Percentiles rank a stretch among this genome's conserved stretches.
Evolutionary conservation across 2,888 invertebrate genomes (phyloP).

Genomic region (Nudaria mundana): DNA sequence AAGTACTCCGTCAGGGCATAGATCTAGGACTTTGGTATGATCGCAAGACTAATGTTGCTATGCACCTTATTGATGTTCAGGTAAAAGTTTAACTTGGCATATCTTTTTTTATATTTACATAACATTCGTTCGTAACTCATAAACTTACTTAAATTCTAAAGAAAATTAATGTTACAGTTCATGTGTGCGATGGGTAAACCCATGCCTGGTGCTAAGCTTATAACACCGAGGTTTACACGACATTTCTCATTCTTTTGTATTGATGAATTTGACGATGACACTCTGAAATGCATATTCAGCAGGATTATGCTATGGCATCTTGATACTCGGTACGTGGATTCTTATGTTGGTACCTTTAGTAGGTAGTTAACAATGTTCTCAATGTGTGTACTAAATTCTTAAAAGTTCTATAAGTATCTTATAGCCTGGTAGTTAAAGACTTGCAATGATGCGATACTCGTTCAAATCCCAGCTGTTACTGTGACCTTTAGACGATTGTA

Average conservation of each 20-base stretch:
- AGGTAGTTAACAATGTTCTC: neutral
- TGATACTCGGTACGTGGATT: conserved; percentile 86
- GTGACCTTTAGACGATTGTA: no score
- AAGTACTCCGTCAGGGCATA: conserved; percentile 93
- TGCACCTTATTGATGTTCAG: conserved; percentile 92
- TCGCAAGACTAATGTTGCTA: conserved; percentile 87
- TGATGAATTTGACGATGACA: conserved; percentile 93
- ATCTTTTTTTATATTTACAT: no score
- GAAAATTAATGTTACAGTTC: conserved; percentile 74
- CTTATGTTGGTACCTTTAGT: neutral
- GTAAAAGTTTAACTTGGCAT: conserved; percentile 55
- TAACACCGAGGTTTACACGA: conserved; percentile 92
- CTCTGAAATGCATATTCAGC: conserved; percentile 91
- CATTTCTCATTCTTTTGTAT: conserved; percentile 93
- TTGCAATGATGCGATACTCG: no score
- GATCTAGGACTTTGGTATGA: conserved; percentile 97
- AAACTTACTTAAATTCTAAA: no score
- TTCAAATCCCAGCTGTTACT: no score
- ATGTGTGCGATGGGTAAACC: conserved; percentile 93
- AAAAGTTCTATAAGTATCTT: no score
- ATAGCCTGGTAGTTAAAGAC: no score
- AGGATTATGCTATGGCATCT: conserved; percentile 97
- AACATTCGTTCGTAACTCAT: no score
- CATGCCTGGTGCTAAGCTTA: conserved; percentile 90
- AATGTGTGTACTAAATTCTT: no score